Conservation (phyloP, 2,888 invertebrate species). For the Ypsolopha sequella region DNA sequence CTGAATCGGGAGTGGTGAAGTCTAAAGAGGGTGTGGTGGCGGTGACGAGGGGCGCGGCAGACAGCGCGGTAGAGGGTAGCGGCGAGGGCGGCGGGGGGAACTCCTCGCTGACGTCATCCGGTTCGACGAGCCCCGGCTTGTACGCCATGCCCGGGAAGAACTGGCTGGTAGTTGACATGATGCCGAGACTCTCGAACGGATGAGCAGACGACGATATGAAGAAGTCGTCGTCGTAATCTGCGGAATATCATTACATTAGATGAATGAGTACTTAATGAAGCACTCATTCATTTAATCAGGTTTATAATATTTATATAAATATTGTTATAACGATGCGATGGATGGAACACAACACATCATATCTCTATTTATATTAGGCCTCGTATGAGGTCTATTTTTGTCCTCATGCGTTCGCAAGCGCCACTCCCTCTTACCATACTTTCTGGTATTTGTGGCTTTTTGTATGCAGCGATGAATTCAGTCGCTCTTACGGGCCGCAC, state of each 20-base stretch:
- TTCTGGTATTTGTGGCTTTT: too few species aligned
- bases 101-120: constrained; percentile 28
- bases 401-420: too few species aligned
- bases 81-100: constrained; percentile 28
- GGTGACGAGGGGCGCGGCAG: constrained; percentile 19
- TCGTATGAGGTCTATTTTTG: too few species aligned
- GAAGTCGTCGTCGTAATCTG: constrained; percentile 77
- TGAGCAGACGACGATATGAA: constrained; percentile 80
- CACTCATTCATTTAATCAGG: too few species aligned
- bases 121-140: constrained; percentile 28
- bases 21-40: constrained; percentile 46
- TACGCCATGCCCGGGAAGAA: constrained; percentile 78
- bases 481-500: too few species aligned
- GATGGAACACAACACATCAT: too few species aligned
- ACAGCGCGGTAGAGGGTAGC: constrained; percentile 23
- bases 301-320: too few species aligned
- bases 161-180: constrained; percentile 72
- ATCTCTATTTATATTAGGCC: too few species aligned
- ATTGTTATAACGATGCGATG: too few species aligned
- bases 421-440: too few species aligned
- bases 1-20: constrained; percentile 73
- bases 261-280: too few species aligned
- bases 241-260: background rate
- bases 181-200: constrained; percentile 76
- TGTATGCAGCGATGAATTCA: too few species aligned